These are phyloP conservation scores for Chascanopsetta lugubris DNA, from an alignment of 2,113 vertebrate species.

Conservation along the genomic window DNA sequence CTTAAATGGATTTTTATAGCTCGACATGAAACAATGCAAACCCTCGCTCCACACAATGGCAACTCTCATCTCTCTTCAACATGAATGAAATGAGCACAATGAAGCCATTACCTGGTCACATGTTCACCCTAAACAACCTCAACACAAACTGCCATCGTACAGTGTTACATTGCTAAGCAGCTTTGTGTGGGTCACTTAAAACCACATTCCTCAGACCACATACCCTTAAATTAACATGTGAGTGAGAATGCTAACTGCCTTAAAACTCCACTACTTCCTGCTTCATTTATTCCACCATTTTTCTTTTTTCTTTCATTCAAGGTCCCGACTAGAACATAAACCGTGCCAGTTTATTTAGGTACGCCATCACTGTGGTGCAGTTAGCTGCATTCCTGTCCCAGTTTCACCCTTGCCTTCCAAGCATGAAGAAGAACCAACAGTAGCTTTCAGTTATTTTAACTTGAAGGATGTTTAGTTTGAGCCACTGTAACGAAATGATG, in stretches of 20 bases:
- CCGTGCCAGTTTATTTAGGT: too few relatives aligned
- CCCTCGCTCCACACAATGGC: too few relatives aligned
- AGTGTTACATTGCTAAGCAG: background rate
- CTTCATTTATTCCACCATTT: background rate
- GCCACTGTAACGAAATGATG: too few relatives aligned
- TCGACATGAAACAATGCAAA: background rate
- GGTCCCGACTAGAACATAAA: background rate
- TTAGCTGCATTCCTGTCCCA: too few relatives aligned
- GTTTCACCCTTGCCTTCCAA: too few relatives aligned
- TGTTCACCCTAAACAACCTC: background rate
- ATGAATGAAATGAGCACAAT: too few relatives aligned
- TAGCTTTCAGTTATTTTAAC: too few relatives aligned
- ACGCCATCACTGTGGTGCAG: too few relatives aligned
- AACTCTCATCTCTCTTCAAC: too few relatives aligned
- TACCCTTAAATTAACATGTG: background rate
- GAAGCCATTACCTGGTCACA: background rate
- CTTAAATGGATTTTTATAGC: background rate
- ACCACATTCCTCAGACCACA: background rate
- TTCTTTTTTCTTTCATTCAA: background rate
- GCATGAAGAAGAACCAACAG: too few relatives aligned
- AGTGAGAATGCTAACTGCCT: background rate
- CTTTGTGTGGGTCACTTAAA: background rate
- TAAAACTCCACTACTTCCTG: constrained; percentile 7
- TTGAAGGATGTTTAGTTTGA: too few relatives aligned
- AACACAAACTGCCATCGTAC: background rate